Conservation (phyloP, 1,140 invertebrate genomes). For the Pogonognathellus flavescens region DNA sequence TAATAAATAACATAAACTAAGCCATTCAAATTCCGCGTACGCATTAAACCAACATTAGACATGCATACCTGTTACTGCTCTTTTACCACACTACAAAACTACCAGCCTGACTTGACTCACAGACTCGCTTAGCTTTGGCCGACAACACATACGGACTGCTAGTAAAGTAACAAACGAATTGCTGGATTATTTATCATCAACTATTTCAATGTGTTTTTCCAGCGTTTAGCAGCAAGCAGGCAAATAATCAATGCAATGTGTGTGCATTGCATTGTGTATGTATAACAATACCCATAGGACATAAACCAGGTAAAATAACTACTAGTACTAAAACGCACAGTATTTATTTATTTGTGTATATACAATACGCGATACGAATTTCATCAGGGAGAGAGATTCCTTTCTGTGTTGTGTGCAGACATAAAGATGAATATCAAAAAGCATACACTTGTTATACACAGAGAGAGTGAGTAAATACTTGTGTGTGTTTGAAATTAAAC, state of each 20-base stretch:
- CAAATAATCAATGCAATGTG: too few relatives aligned
- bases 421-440: background rate
- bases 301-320: too few relatives aligned
- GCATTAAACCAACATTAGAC: constrained; percentile 39
- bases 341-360: too few relatives aligned
- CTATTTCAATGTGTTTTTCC: constrained; percentile 17
- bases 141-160: background rate
- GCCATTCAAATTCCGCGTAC: constrained; percentile 26
- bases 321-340: too few relatives aligned
- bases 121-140: background rate
- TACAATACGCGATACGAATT: too few relatives aligned
- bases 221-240: too few relatives aligned
- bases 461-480: background rate
- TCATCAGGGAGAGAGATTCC: background rate
- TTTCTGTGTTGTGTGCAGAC: background rate
- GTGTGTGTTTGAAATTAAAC: background rate
- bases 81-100: too few relatives aligned
- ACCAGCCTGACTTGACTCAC: too few relatives aligned
- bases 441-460: too few relatives aligned
- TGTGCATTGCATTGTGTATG: background rate
- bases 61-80: constrained; percentile 39
- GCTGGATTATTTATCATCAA: constrained; percentile 41
- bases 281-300: too few relatives aligned
- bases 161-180: background rate
- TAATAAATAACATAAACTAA: constrained; percentile 19